Conservation (phyloP, 2,797 vertebrate genomes). For the Melanogrammus aeglefinus region DNA sequence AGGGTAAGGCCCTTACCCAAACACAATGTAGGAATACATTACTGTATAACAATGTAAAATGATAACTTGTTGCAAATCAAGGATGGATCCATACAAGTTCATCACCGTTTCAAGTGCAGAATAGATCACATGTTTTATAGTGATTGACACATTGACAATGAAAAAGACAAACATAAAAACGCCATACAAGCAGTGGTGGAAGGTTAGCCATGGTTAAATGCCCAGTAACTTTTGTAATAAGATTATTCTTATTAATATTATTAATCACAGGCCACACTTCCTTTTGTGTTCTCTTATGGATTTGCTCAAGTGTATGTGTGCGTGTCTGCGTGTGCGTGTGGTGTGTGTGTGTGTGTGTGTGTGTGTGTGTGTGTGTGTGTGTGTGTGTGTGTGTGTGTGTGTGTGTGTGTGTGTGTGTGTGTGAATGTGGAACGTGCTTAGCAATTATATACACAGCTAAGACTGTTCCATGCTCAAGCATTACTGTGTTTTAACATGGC, state of each 20-base stretch:
- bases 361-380: too few species aligned
- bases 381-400: neutral
- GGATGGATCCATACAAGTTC: conserved; percentile 68
- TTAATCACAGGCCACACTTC: neutral
- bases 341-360: too few species aligned
- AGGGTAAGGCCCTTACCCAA: neutral
- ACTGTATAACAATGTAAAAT: neutral
- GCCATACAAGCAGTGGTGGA: conserved; percentile 68
- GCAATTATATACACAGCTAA: neutral
- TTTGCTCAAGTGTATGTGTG: neutral
- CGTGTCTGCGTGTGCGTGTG: neutral
- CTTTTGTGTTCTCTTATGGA: conserved; percentile 3
- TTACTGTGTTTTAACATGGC: conserved; percentile 6
- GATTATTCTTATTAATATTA: neutral
- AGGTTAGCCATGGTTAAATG: conserved; percentile 73
- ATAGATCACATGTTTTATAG: conserved; percentile 57
- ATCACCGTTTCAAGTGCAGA: conserved; percentile 74
- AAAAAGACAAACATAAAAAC: conserved; percentile 59
- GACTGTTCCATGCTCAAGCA: neutral
- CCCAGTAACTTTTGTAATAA: conserved; percentile 21
- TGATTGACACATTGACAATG: conserved; percentile 56
- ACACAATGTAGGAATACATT: neutral
- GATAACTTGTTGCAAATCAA: conserved; percentile 49
- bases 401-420: neutral
- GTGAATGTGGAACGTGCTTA: conserved; percentile 2